Conservation (phyloP, 1,140 invertebrate genomes). For the Cryptotermes secundus region DNA sequence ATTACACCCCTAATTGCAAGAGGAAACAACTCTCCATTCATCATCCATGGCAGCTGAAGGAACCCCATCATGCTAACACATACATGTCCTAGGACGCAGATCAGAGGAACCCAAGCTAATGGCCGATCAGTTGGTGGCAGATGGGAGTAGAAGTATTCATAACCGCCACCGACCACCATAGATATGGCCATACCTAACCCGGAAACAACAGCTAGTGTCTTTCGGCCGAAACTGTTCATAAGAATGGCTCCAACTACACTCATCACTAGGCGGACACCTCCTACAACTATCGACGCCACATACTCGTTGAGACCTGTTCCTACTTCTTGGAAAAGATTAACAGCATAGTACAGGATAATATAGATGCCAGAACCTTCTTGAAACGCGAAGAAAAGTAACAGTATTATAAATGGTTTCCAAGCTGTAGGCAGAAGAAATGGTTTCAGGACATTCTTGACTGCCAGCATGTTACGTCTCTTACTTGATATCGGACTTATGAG, state of each 20-base stretch:
- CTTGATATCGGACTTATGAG: slow-evolving; percentile 19
- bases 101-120: slow-evolving; percentile 57
- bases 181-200: slow-evolving; percentile 62
- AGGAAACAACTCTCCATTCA: slow-evolving; percentile 73
- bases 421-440: slow-evolving; percentile 47
- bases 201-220: slow-evolving; percentile 64
- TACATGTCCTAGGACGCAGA: slow-evolving; percentile 66
- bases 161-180: slow-evolving; percentile 57
- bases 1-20: slow-evolving; percentile 64
- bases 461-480: slow-evolving; percentile 22
- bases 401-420: slow-evolving; percentile 64
- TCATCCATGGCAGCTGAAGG: slow-evolving; percentile 71
- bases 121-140: slow-evolving; percentile 48
- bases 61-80: slow-evolving; percentile 72
- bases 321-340: slow-evolving; percentile 66
- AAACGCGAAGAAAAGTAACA: slow-evolving; percentile 64
- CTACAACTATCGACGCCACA: slow-evolving; percentile 72
- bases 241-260: slow-evolving; percentile 65
- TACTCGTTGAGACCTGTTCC: slow-evolving; percentile 66
- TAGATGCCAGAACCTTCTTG: slow-evolving; percentile 74
- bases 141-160: slow-evolving; percentile 49
- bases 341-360: slow-evolving; percentile 74
- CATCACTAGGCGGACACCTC: slow-evolving; percentile 64
- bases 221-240: slow-evolving; percentile 68
- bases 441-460: not conserved